phyloP scores from a whole-genome alignment of 2,888 invertebrate genomes.

The Enoplolaimus lenunculus region DNA sequence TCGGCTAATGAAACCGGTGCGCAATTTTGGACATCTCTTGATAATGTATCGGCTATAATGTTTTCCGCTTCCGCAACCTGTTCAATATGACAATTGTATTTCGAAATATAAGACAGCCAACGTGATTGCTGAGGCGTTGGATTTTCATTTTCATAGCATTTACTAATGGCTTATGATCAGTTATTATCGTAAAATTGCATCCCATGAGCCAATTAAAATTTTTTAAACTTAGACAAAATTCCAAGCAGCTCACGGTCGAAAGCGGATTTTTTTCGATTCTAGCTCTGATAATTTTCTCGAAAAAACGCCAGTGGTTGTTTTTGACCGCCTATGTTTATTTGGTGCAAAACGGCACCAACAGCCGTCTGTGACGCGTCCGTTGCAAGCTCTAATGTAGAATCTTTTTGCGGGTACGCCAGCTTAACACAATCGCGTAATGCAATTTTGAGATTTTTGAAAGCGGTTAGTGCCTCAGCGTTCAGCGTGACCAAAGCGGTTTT shows the following conservation, averaged over 20 bases:
- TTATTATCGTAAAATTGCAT: constrained; percentile 3
- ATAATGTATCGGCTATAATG: constrained; percentile 7
- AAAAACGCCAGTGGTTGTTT: constrained; percentile 12
- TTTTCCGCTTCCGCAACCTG: constrained; percentile 9
- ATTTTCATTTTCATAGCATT: constrained; percentile 15
- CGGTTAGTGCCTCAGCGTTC: constrained; percentile 5
- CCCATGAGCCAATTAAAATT: constrained; percentile 11
- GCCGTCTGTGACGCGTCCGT: constrained; percentile 17
- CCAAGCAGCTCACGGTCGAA: not conserved
- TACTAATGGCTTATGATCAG: constrained; percentile 15
- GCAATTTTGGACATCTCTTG: not conserved
- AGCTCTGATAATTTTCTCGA: constrained; percentile 8
- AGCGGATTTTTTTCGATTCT: constrained; percentile 6
- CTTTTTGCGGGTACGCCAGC: constrained; percentile 12
- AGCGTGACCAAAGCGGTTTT: not conserved
- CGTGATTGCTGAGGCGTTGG: constrained; percentile 12
- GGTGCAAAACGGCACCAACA: constrained; percentile 16
- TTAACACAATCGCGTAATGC: not conserved
- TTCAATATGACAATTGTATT: constrained; percentile 1
- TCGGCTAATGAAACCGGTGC: not conserved
- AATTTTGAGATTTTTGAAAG: not conserved
- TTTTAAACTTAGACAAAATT: constrained; percentile 7
- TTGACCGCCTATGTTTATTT: not conserved
- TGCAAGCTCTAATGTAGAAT: constrained; percentile 7
- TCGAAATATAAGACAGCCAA: constrained; percentile 14